A percentile compares a stretch with the other conserved stretches of the same genome.
These are phyloP conservation scores for Dysidea cf. avara DNA, from an alignment of 37 sponge, comb jelly and placozoan species.

Conservation along the genomic window DNA sequence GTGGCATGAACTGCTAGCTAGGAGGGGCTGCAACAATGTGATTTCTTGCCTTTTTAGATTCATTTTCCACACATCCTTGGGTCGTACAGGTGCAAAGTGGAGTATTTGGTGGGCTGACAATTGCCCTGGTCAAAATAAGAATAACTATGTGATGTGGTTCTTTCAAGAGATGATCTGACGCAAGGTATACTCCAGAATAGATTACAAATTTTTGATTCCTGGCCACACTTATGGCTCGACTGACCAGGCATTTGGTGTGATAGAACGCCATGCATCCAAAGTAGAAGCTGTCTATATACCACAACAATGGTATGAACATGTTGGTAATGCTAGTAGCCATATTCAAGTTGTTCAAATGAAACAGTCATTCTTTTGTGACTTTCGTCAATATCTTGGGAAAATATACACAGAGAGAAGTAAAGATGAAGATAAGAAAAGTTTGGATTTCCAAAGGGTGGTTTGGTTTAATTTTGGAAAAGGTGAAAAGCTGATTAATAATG, in stretches of 20 bases:
- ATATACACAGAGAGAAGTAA: conserved; percentile 42
- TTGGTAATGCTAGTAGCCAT: conserved; percentile 5
- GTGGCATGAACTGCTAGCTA: conserved; percentile 63
- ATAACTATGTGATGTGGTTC: conserved; percentile 41
- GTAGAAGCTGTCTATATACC: conserved; percentile 24
- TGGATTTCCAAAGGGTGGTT: conserved; percentile 34
- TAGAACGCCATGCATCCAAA: conserved; percentile 22
- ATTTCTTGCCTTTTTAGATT: conserved; percentile 34
- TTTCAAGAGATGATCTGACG: conserved; percentile 52
- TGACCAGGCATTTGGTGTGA: conserved; percentile 29
- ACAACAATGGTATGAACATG: conserved; percentile 25
- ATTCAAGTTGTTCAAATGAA: conserved; percentile 45
- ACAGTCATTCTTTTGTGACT: conserved; percentile 27
- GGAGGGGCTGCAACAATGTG: conserved; percentile 46
- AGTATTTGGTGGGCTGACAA: conserved; percentile 67
- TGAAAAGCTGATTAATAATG: conserved; percentile 7
- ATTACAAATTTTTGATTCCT: conserved; percentile 47
- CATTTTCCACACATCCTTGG: conserved; percentile 27
- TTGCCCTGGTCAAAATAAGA: conserved; percentile 61
- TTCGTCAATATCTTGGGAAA: conserved; percentile 25
- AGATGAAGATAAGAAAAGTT: conserved; percentile 28
- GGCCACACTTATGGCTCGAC: conserved; percentile 64
- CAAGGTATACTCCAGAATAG: conserved; percentile 46
- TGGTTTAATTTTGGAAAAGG: conserved; percentile 57
- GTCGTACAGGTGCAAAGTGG: conserved; percentile 48